phyloP scores from a whole-genome alignment of 2,888 invertebrate genomes.

The Macropis europaea region DNA sequence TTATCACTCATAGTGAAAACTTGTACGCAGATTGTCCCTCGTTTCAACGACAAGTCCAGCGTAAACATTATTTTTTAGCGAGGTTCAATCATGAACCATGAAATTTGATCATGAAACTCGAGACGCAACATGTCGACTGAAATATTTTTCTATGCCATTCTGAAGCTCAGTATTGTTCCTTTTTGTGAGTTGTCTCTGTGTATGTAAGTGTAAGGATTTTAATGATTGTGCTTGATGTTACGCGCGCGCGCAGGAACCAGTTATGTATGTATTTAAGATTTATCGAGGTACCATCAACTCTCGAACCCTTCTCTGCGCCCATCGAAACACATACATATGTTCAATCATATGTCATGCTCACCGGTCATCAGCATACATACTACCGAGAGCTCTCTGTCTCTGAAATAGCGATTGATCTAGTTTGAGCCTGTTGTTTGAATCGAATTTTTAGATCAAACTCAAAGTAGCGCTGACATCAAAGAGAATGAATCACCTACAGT shows the following conservation, averaged over 20 bases:
- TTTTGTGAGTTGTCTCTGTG: background rate
- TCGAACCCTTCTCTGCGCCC: background rate
- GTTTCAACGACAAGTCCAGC: too few species aligned
- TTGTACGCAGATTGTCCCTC: too few species aligned
- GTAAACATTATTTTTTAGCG: too few species aligned
- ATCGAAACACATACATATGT: background rate
- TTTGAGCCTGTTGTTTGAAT: background rate
- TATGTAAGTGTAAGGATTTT: background rate
- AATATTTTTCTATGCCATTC: too few species aligned
- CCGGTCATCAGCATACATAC: constrained; percentile 27
- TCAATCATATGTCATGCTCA: constrained; percentile 34
- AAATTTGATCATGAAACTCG: too few species aligned
- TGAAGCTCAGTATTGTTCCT: too few species aligned
- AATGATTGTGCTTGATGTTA: constrained; percentile 8
- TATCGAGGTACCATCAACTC: constrained; percentile 38
- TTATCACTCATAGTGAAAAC: too few species aligned
- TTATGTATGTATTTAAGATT: constrained; percentile 44
- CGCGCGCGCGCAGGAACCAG: constrained; percentile 10
- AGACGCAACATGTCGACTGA: too few species aligned
- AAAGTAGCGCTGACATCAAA: constrained; percentile 47
- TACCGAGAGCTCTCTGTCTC: background rate
- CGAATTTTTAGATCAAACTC: constrained; percentile 56
- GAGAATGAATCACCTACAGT: constrained; percentile 32
- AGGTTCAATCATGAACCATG: too few species aligned
- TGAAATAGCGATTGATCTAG: background rate